These are phyloP conservation scores for Tupaia tana DNA, from an alignment of 2,113 vertebrate genomes.

Conservation along the genomic window DNA sequence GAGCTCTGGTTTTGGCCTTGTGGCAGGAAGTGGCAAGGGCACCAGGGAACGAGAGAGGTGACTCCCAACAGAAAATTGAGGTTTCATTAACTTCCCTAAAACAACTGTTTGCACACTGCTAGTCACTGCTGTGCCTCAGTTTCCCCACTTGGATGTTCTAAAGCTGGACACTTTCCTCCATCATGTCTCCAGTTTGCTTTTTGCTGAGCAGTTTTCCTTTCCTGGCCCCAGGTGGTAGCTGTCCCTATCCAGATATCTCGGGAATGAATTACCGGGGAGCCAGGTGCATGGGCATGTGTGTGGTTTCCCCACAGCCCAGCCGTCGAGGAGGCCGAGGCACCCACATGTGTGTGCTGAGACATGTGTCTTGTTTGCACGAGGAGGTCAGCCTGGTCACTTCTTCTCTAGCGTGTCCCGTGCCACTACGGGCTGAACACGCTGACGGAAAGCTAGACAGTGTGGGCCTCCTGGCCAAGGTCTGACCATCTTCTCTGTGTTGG, in stretches of 20 bases:
- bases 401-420: not conserved
- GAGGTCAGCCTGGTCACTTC: not conserved
- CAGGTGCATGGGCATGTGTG: not conserved
- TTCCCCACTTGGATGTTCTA: not conserved
- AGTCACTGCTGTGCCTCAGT: not conserved
- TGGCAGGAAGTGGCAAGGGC: not conserved
- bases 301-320: not conserved
- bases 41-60: not conserved
- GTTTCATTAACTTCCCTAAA: not conserved
- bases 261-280: not conserved
- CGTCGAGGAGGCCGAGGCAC: not conserved
- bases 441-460: not conserved
- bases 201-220: not conserved
- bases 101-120: not conserved
- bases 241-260: not conserved
- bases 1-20: not conserved
- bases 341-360: not conserved
- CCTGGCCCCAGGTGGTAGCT: not conserved
- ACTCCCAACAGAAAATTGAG: not conserved
- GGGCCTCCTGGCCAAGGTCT: not conserved
- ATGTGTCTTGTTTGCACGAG: accelerated
- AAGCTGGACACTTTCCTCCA: not conserved
- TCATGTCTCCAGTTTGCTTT: not conserved
- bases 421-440: not conserved
- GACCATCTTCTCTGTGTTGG: not conserved